Conservation (phyloP, 2,888 invertebrate species). For the Torymus aiolomorphi region DNA sequence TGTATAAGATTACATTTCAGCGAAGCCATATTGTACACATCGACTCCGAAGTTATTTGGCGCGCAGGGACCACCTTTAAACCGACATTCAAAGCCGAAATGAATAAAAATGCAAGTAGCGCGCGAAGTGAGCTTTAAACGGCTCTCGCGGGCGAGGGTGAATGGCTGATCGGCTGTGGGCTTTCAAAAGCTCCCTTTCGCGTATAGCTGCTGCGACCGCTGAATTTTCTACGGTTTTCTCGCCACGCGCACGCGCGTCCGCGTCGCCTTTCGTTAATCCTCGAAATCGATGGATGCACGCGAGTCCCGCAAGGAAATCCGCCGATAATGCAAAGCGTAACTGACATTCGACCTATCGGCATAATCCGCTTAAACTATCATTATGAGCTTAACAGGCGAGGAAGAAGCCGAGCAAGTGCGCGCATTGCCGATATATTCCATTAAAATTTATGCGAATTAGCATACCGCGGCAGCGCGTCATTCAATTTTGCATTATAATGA, state of each 20-base stretch:
- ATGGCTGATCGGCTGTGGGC: constrained; percentile 37
- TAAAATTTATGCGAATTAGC: constrained; percentile 66
- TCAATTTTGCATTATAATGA: background rate
- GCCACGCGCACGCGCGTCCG: background rate
- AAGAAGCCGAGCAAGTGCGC: constrained; percentile 71
- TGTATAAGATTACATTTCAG: no score
- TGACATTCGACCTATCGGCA: constrained; percentile 71
- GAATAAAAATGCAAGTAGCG: constrained; percentile 27
- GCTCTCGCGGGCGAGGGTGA: constrained; percentile 30
- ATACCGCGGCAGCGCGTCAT: background rate
- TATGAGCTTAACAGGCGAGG: constrained; percentile 66
- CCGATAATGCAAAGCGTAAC: constrained; percentile 65
- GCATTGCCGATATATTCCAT: constrained; percentile 64
- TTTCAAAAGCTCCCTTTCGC: constrained; percentile 19
- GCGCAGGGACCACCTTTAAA: no score
- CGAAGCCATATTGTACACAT: no score
- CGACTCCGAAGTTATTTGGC: no score
- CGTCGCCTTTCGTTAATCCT: constrained; percentile 49
- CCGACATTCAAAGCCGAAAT: background rate
- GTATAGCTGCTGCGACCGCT: background rate
- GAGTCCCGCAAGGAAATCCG: constrained; percentile 48
- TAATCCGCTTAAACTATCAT: constrained; percentile 73
- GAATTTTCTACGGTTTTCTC: constrained; percentile 43
- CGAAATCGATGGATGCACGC: constrained; percentile 50
- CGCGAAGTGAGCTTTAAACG: constrained; percentile 48